These are phyloP conservation scores for Platorchestia sp. DNA, from an alignment of 1,140 invertebrate species.

Conservation along the genomic window DNA sequence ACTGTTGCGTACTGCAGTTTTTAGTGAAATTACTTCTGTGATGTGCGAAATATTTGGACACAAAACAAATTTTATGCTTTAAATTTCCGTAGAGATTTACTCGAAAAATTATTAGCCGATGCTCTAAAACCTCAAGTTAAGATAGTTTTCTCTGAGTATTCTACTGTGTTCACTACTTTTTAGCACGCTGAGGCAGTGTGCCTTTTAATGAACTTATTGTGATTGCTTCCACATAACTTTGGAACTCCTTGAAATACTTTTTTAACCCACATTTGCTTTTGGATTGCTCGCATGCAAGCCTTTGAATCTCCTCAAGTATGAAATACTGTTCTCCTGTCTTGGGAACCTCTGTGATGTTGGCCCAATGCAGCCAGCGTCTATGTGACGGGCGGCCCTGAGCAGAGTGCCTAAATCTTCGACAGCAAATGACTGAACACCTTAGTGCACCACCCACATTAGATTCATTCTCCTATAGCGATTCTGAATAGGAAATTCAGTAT, in stretches of 20 bases:
- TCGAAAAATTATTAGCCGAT: neutral
- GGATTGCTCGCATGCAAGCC: neutral
- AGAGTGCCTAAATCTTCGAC: neutral
- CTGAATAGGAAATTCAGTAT: neutral
- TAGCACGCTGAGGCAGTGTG: neutral
- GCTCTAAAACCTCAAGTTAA: neutral
- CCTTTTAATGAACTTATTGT: neutral
- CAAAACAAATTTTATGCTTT: neutral
- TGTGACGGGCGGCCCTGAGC: neutral
- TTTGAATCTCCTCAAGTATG: neutral
- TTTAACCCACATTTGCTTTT: neutral
- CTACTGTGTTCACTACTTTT: neutral
- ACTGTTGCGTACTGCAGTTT: too few species aligned
- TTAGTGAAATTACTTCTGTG: too few species aligned
- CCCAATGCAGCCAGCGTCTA: neutral
- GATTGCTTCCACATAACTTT: neutral
- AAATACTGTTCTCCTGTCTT: neutral
- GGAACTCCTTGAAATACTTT: neutral
- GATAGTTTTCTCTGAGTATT: neutral
- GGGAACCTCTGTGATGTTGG: neutral
- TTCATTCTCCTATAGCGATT: neutral
- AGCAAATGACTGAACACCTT: neutral
- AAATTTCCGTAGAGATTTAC: neutral
- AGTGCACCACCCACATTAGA: neutral
- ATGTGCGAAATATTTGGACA: neutral